Percentiles rank a stretch among this genome's conserved stretches.
These are phyloP conservation scores for Catocala nupta DNA, from an alignment of 2,888 invertebrate genomes.

Conservation along the genomic window DNA sequence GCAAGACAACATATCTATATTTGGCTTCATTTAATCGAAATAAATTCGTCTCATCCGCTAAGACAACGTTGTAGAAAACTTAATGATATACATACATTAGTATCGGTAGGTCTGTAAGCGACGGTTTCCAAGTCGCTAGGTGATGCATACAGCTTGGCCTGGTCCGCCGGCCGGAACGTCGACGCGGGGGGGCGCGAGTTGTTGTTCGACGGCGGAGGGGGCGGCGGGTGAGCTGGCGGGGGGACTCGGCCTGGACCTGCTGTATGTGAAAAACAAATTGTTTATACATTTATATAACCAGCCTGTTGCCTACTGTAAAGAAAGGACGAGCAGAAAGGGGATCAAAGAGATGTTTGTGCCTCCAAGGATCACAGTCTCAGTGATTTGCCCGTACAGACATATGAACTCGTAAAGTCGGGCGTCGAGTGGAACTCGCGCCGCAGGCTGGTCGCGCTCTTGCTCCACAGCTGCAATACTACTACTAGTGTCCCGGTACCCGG, in stretches of 20 bases:
- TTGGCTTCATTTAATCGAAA: too few species aligned
- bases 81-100: slow-evolving; percentile 15
- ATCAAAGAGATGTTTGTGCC: too few species aligned
- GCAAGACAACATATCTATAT: too few species aligned
- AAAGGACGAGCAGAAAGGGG: too few species aligned
- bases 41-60: too few species aligned
- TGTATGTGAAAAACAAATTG: too few species aligned
- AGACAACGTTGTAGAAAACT: background rate
- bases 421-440: slow-evolving; percentile 87
- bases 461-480: slow-evolving; percentile 75
- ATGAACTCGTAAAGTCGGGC: too few species aligned
- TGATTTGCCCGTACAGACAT: too few species aligned
- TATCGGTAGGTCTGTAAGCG: slow-evolving; percentile 64
- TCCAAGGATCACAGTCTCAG: too few species aligned
- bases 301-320: too few species aligned
- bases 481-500: too few species aligned
- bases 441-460: slow-evolving; percentile 83
- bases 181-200: slow-evolving; percentile 92
- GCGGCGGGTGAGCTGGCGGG: slow-evolving; percentile 94
- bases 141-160: slow-evolving; percentile 92
- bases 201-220: slow-evolving; percentile 87
- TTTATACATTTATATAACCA: too few species aligned
- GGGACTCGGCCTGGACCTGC: slow-evolving; percentile 86
- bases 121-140: slow-evolving; percentile 91
- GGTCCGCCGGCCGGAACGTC: slow-evolving; percentile 92